Evolutionary conservation across 2,888 invertebrate genomes (phyloP), one percentile per base, ranked within the genome.

Genomic region (Erynnis tages): DNA sequence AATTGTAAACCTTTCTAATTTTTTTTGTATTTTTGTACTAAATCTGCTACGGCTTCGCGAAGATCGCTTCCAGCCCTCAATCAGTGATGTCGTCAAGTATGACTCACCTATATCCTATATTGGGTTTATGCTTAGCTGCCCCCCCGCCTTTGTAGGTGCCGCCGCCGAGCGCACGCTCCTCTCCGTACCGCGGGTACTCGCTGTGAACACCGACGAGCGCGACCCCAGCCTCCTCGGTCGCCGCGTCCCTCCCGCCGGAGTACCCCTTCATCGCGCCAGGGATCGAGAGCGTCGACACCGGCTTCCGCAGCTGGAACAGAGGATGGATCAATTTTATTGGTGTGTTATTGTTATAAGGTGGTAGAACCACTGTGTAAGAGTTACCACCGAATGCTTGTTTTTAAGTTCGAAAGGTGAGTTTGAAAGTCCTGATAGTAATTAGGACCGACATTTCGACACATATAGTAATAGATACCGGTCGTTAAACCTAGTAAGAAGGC

Each of bases 261-360:
- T 90, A 91, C 77, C 91, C 91, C 93, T 96, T 96, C 93, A 96
- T 95, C 88, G 96, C 96, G 89, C 96, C 96, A 84, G 98, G 97
- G 91, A 98, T 96, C 91, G 98, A 98, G 87, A 97, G 94, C 87
- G 97, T 97, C 90, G 98, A 98, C 90, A 96, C 96, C 91, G 98
- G 98, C 93, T 98, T 98, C 91, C 97, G 96, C 90, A 98, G 94
- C 96, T 97, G 93, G 57, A 93, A 52, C 21, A 5, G 43, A 30
- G 19, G 11, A 30, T 19, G 19, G 2, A 13, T 13, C 11, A 10
- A 37, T 37, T 21, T 14, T 21, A 21, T 21, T 21, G 4, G n/a
- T n/a, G n/a, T n/a, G n/a, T n/a, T n/a, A n/a, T n/a, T n/a, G n/a
- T n/a, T n/a, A n/a, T n/a, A n/a, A n/a, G n/a, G n/a, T n/a, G n/a